Conservation (phyloP, 2,797 vertebrate genomes). For the Macrochelys suwanniensis region DNA sequence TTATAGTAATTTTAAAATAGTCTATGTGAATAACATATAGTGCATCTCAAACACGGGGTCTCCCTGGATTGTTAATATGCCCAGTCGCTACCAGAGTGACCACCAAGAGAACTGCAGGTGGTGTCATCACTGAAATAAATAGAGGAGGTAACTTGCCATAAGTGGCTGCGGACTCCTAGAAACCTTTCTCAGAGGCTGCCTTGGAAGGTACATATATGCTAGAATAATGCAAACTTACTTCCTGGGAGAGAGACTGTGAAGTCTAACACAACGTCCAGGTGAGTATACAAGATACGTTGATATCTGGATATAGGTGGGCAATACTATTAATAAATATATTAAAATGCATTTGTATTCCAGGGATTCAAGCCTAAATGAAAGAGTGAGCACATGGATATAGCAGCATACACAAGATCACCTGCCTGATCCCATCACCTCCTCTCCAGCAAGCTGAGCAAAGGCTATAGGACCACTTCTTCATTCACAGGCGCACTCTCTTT, state of each 20-base stretch:
- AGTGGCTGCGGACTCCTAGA: neutral
- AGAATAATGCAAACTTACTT: slow-evolving; percentile 1
- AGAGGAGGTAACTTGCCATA: slow-evolving; percentile 11
- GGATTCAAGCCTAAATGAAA: neutral
- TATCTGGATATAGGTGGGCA: neutral
- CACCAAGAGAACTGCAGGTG: neutral
- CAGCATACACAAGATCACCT: neutral
- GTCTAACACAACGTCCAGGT: neutral
- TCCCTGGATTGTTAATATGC: neutral
- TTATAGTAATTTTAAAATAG: neutral
- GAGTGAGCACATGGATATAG: neutral
- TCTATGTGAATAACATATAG: neutral
- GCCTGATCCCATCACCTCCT: neutral
- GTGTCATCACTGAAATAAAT: slow-evolving; percentile 27
- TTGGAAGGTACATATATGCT: slow-evolving; percentile 1
- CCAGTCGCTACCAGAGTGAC: neutral
- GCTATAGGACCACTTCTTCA: neutral
- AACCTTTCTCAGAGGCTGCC: slow-evolving; percentile 2
- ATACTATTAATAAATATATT: neutral
- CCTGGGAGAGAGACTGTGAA: neutral
- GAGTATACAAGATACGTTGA: neutral
- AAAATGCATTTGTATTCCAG: neutral
- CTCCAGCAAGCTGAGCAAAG: neutral
- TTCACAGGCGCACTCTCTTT: neutral
- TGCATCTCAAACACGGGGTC: neutral